Percentiles rank a stretch among this genome's conserved stretches.
Evolutionary conservation across 2,888 invertebrate genomes (phyloP).

Genomic region (Synanthedon myopaeformis): DNA sequence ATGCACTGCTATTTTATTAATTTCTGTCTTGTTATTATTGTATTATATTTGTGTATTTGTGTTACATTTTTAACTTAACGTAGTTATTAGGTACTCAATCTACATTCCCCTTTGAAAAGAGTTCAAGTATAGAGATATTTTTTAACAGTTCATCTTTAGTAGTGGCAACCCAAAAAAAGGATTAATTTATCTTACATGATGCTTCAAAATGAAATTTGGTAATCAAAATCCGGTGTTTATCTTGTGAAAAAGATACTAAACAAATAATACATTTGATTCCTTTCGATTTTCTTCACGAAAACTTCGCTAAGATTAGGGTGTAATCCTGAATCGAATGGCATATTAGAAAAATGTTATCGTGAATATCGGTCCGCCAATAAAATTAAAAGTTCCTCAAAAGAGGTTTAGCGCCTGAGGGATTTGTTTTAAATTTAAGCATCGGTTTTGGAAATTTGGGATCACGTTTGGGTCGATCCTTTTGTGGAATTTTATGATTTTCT

Average conservation of each 20-base stretch:
- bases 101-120: too few species aligned
- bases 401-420: slow-evolving; percentile 1
- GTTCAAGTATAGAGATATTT: too few species aligned
- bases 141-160: too few species aligned
- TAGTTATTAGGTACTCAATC: too few species aligned
- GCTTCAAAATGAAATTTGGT: too few species aligned
- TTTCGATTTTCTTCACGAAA: slow-evolving; percentile 3
- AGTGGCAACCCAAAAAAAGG: too few species aligned
- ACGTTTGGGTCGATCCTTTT: not conserved
- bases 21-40: too few species aligned
- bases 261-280: not conserved
- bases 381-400: slow-evolving; percentile 29
- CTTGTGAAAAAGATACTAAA: not conserved
- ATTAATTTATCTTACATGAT: too few species aligned
- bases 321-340: slow-evolving; percentile 21
- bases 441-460: not conserved
- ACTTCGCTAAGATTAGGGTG: slow-evolving; percentile 19
- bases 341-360: slow-evolving; percentile 16
- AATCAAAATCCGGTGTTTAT: too few species aligned
- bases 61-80: too few species aligned
- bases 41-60: too few species aligned
- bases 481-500: not conserved
- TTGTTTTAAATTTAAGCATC: not conserved
- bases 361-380: slow-evolving; percentile 21
- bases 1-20: too few species aligned